Base-by-base conservation (phyloP, 2,797 vertebrate genomes). In the Cirrhinus mrigala region DNA sequence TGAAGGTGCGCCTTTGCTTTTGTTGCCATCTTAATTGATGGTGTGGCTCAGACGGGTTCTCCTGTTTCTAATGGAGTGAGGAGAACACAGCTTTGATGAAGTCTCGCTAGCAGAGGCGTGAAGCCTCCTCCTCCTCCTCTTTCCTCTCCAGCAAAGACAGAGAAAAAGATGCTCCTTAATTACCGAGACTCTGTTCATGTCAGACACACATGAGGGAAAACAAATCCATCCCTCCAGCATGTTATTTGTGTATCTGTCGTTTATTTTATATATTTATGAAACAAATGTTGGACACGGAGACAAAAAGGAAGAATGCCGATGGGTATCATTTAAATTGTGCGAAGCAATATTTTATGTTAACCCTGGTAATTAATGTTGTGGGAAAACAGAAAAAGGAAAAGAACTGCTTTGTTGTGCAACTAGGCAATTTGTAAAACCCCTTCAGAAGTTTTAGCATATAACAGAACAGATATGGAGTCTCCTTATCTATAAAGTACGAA, bases 1-100 rank as follows among this genome's bases (percentile, higher is more conserved):
- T 89, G 86, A 92, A 91, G 91, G 93, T 92, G 88, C 89, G 80
- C 92, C 90, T 90, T 93, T 89, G 90, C 91, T 92, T 88, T 87
- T 82, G 85, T 89, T 91, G 87, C 87, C 89, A 93, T 82, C 86
- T 90, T 92, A 93, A 91, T 60, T 89, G 81, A 92, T 83, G 87
- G 81, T 58, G 85, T 52, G 87, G 70, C 89, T 91, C 78, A 27
- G 92, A 84, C 69, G 90, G 29, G 66, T 87, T 90, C 86, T 89
- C 90, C 64, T 79, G 73, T 78, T 92, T 88, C 91, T 92, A 94
- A 92, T 85, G 87, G 85, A 89, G 60, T 71, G 80, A 84, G 80
- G 54, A 87, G 82, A 85, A 83, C 82, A 84, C 73, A 68, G 78
- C 86, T 87, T 83, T 89, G 90, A 89, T 90, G 87, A 87, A 87